Evolutionary conservation across 2,113 vertebrate genomes (phyloP).

Genomic region (Rattus norvegicus): GRCr8 NC_086029.1:78745501-78746000

Average conservation of each 20-base stretch:
- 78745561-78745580: background rate
- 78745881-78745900: background rate
- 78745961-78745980: constrained; percentile 8
- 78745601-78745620: background rate
- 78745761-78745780: background rate
- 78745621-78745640: background rate
- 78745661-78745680: too few species aligned
- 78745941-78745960: constrained; percentile 21
- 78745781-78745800: background rate
- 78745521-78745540: background rate
- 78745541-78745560: background rate
- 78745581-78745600: background rate
- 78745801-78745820: background rate
- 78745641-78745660: background rate
- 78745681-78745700: background rate
- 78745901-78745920: background rate
- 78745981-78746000: background rate
- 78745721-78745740: background rate
- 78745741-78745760: background rate
- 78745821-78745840: background rate
- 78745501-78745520: background rate
- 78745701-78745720: background rate
- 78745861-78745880: background rate
- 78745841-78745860: background rate
- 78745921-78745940: constrained; percentile 18